These are phyloP conservation scores for Zalophus californianus DNA, from an alignment of 2,797 vertebrate species.

Conservation along the genomic window DNA sequence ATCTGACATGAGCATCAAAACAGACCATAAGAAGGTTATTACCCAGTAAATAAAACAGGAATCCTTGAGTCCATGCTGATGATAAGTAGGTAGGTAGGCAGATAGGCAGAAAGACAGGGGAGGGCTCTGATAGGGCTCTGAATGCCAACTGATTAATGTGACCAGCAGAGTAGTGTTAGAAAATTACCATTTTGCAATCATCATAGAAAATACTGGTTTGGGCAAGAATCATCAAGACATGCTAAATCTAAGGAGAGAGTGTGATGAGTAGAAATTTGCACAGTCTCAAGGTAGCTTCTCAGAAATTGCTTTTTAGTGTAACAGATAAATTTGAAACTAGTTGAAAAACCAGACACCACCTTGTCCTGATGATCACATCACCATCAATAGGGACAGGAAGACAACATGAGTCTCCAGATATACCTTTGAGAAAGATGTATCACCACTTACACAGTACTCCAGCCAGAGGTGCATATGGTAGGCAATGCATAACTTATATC, in stretches of 20 bases:
- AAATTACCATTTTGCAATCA: neutral
- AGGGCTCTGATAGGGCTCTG: neutral
- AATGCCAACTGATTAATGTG: neutral
- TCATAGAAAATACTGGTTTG: neutral
- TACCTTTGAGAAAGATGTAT: neutral
- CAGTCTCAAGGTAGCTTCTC: neutral
- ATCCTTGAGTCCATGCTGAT: neutral
- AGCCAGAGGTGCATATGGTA: neutral
- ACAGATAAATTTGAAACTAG: slow-evolving; percentile 4
- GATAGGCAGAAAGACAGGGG: neutral
- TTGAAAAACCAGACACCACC: neutral
- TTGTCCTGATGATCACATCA: neutral
- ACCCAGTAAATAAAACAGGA: slow-evolving; percentile 2
- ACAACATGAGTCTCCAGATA: neutral
- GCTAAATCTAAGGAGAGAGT: neutral
- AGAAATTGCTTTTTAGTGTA: neutral
- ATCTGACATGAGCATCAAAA: slow-evolving; percentile 15
- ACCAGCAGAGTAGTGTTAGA: neutral
- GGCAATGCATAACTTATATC: neutral
- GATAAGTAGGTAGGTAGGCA: neutral
- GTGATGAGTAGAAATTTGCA: slow-evolving; percentile 11
- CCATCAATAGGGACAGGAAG: neutral
- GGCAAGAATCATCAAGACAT: neutral
- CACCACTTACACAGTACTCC: neutral
- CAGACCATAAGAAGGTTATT: neutral